Evolutionary conservation across 2,888 invertebrate species (phyloP), one percentile per base, ranked within the genome.

Genomic region (Hypolimnas misippus): DNA sequence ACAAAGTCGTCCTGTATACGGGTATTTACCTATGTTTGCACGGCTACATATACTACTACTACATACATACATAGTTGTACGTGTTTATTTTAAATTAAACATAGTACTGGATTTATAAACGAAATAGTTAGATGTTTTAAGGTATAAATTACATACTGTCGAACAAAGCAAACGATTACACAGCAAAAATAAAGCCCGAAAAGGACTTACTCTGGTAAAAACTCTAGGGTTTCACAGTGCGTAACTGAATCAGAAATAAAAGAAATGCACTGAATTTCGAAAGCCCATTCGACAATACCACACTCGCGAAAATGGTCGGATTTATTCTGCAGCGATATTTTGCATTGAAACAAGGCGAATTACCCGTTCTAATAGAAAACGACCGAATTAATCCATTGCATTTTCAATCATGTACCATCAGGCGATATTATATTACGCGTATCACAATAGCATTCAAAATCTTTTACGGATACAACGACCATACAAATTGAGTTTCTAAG

Each of bases 191-290:
- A 35, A 35, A 52, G 17, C 14, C 19, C 29, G 16, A 52, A 59
- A 54, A 63, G 50, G 44, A 40, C 29, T 40, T 44, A 52, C 59
- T 58, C 33, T 35, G 19, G 35, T 52, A 44, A 59, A 58, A 59
- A 50, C 63, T 58, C 10, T 17, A 55, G 17, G 44, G 29, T 42
- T 42, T 55, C 40, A 56, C 51, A 21, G 38, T 51, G 55, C 61
- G 64, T 57, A 53, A 40, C 53, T 44, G 52, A 57, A 61, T 61
- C 16, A 51, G 33, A 52, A 44, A 57, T 60, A 51, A 63, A 59
- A 50, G 14, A 56, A 55, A 62, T 49, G 35, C 21, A 40, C 52
- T 51, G 55, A 49, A 19, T 63, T 60, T 44, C 42, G 25, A 29
- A 46, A 59, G 55, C 51, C 42, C 35, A 40, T 57, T 55, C 59